Evolutionary conservation across 2,888 invertebrate species (phyloP), one percentile per base, ranked within the genome.

Genomic region (Eupsilia transversa): DNA sequence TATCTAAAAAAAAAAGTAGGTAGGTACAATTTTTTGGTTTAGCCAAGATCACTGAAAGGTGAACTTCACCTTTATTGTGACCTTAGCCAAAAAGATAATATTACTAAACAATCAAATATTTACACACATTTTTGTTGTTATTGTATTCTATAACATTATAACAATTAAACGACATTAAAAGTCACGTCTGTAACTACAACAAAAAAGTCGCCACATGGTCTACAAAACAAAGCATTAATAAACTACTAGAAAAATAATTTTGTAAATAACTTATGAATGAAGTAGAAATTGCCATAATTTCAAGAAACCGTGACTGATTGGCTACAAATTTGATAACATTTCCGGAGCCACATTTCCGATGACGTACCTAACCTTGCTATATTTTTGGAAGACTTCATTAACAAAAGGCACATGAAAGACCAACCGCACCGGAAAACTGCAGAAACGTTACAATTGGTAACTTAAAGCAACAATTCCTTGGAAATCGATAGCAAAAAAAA

Each of bases 401-500:
- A 79, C 72, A 79, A 86, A 68, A 33, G 69, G 71, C 60, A 89
- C 82, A 82, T 88, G 84, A 92, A 93, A 92, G 90, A 82, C 57
- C 70, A 52, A 71, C 91, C 91, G 92, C 92, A 87, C 89, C 90
- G 91, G 90, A 90, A 90, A 81, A 87, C 77, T 83, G 79, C 79
- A 86, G 83, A 87, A 90, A 88, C 87, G 87, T 89, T 88, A 89
- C 84, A 87, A 87, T 90, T 87, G 87, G 87, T 90, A 91, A 92
- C 91, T 90, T 90, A 92, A 88, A 89, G 56, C 73, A 79, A 81
- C 85, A 87, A 91, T 93, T 95, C 91, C 89, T 84, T 88, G 90
- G 90, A 94, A 94, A 92, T 90, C 90, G 92, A 93, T 93, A 92
- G 84, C 87, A 91, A 91, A 91, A 92, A 93, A 54, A 77, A 75